phyloP scores from a whole-genome alignment of 2,113 vertebrate genomes.

The Chiloscyllium plagiosum region DNA sequence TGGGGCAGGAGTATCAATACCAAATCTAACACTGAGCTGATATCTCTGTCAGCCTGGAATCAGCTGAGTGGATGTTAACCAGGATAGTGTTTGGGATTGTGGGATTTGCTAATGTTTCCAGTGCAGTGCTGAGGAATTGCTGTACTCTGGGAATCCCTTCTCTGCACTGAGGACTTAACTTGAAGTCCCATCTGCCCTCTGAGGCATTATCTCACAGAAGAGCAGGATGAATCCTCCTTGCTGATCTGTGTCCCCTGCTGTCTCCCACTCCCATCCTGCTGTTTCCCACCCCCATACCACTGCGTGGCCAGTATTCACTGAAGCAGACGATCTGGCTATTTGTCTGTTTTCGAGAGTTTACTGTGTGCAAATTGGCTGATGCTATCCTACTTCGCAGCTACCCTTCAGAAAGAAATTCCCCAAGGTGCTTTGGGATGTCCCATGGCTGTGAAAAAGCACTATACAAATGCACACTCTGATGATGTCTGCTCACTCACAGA shows the following conservation, averaged over 20 bases:
- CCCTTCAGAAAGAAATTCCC: not conserved
- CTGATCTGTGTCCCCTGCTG: too few species aligned
- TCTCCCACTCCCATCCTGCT: not conserved
- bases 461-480: not conserved
- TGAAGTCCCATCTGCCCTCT: not conserved
- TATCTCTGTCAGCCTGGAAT: not conserved
- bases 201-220: not conserved
- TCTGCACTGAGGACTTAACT: not conserved
- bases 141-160: not conserved
- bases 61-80: not conserved
- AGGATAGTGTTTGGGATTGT: not conserved
- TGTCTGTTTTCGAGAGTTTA: not conserved
- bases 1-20: not conserved
- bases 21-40: not conserved
- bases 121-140: not conserved
- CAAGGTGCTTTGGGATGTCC: not conserved
- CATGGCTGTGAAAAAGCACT: not conserved
- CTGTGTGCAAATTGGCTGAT: not conserved
- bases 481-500: not conserved
- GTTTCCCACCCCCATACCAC: not conserved
- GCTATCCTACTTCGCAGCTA: not conserved
- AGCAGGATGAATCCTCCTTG: not conserved
- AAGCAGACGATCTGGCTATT: not conserved
- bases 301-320: not conserved
- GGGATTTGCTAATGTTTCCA: not conserved